Evolutionary conservation across 2,797 vertebrate genomes (phyloP).

Genomic region (Staurois parvus): DNA sequence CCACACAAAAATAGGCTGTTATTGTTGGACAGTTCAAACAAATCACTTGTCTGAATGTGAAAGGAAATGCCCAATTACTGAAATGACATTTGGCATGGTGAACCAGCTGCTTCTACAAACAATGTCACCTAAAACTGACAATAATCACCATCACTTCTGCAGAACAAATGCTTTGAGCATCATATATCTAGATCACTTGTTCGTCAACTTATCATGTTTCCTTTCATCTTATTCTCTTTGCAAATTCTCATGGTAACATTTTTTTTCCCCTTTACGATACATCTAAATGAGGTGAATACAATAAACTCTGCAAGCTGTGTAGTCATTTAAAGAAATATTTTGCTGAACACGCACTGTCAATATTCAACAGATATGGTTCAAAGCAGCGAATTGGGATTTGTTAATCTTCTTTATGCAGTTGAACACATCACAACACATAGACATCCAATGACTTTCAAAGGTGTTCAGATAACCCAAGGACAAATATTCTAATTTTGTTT

Average conservation of each 20-base stretch:
- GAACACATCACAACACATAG: too few relatives aligned
- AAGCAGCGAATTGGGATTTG: too few relatives aligned
- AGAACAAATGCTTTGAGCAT: constrained; percentile 5
- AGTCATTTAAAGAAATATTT: too few relatives aligned
- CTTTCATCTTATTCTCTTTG: background rate
- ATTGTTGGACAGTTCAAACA: background rate
- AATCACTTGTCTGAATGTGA: constrained; percentile 10
- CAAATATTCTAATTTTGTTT: too few relatives aligned
- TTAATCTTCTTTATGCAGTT: too few relatives aligned
- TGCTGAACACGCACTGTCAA: background rate
- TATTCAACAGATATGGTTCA: background rate
- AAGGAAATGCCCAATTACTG: constrained; percentile 14
- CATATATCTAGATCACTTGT: background rate
- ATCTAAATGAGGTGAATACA: background rate
- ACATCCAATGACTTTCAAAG: too few relatives aligned
- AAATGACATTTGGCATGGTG: constrained; percentile 10
- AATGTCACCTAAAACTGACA: background rate
- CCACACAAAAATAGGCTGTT: background rate
- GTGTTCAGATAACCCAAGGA: too few relatives aligned
- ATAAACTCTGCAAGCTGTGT: background rate
- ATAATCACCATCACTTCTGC: background rate
- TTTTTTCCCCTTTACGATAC: background rate
- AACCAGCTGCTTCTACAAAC: constrained; percentile 7
- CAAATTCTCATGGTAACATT: too few relatives aligned
- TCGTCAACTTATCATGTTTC: background rate